These are phyloP conservation scores for Leptarthrus brevirostris DNA, from an alignment of 2,888 invertebrate genomes.

Conservation along the genomic window DNA sequence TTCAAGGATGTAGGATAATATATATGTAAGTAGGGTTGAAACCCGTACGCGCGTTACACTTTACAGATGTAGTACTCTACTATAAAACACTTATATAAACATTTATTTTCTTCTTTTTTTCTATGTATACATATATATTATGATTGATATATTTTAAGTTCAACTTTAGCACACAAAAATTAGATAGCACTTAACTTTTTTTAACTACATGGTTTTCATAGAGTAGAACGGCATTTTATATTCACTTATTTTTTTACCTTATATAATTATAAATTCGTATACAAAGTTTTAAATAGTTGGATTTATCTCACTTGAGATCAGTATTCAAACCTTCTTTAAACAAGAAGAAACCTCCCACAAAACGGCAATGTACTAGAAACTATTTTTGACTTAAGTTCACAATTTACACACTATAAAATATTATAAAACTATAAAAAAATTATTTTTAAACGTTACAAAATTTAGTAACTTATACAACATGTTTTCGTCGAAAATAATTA, in stretches of 20 bases:
- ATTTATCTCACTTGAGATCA: constrained; percentile 4
- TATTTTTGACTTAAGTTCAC: not conserved
- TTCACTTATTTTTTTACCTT: not conserved
- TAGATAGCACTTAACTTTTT: constrained; percentile 24
- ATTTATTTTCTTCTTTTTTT: not conserved
- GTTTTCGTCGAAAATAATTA: constrained; percentile 21
- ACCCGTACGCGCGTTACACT: constrained; percentile 42
- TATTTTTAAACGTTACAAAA: not conserved
- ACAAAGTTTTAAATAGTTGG: constrained; percentile 25
- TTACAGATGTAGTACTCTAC: constrained; percentile 33
- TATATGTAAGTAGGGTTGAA: constrained; percentile 29
- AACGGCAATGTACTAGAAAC: not conserved
- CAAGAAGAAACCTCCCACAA: constrained; percentile 21
- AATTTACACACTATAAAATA: constrained; percentile 20
- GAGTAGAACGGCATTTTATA: too few species aligned
- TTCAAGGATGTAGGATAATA: constrained; percentile 36
- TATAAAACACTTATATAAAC: constrained; percentile 40
- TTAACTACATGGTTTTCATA: too few species aligned
- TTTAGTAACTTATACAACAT: constrained; percentile 25
- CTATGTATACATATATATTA: not conserved
- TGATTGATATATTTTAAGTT: not conserved
- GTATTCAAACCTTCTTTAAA: not conserved
- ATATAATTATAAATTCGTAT: constrained; percentile 26
- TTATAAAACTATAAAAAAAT: constrained; percentile 1
- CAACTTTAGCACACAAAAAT: too few species aligned